Conservation (phyloP, 2,797 vertebrate genomes). For the Lagocephalus sceleratus region DNA sequence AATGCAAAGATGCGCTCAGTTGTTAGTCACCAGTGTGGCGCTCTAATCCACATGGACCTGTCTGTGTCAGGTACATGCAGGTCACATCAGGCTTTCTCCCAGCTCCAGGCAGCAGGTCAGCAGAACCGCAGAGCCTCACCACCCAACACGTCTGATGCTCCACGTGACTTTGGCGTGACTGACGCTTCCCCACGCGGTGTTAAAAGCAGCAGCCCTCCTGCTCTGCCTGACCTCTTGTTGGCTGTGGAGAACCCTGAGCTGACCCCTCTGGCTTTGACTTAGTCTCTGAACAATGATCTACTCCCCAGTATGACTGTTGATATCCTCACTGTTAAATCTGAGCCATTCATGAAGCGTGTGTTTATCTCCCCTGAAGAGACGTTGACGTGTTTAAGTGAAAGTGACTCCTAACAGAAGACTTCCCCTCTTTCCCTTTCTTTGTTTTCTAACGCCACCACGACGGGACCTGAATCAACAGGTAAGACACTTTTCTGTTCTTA, state of each 20-base stretch:
- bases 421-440: slow-evolving; percentile 22
- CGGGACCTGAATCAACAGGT: slow-evolving; percentile 42
- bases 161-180: too few relatives aligned
- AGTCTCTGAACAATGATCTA: slow-evolving; percentile 12
- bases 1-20: slow-evolving; percentile 12
- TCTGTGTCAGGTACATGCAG: neutral
- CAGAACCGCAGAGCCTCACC: neutral
- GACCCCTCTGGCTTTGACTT: slow-evolving; percentile 10
- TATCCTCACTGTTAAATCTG: slow-evolving; percentile 11
- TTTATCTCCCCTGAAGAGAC: neutral
- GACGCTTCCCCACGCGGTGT: neutral
- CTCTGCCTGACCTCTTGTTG: slow-evolving; percentile 3
- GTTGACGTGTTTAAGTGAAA: slow-evolving; percentile 7
- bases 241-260: slow-evolving; percentile 22
- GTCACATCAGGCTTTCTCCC: slow-evolving; percentile 15
- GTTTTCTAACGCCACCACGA: slow-evolving; percentile 11
- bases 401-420: slow-evolving; percentile 23
- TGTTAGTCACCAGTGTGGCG: neutral
- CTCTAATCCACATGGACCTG: neutral
- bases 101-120: neutral
- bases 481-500: slow-evolving; percentile 29
- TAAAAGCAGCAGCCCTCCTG: neutral
- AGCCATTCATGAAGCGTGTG: neutral
- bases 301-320: slow-evolving; percentile 2
- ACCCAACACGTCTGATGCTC: neutral